Evolutionary conservation across 2,888 invertebrate species (phyloP), one percentile per base, ranked within the genome.

Genomic region (Macrosoma leucophasiata): DNA sequence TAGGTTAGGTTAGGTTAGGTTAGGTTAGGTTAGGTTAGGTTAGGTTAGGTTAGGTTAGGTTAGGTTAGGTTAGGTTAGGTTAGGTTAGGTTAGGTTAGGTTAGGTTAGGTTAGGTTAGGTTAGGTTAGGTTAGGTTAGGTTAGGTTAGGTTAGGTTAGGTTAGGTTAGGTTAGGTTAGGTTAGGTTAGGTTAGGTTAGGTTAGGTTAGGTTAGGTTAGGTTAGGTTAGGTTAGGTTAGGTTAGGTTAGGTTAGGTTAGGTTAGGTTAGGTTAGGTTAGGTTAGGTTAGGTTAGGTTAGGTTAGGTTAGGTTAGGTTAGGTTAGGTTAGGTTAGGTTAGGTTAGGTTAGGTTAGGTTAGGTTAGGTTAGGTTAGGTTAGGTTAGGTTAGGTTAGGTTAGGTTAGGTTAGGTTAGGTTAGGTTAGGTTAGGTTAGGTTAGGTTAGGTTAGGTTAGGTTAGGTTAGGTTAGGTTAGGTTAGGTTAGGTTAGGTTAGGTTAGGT

Each of bases 81-180:
- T 33, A 33, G 33, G 33, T 33, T 29, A 33, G 33, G 33, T 33
- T 29, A 33, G 33, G 33, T 33, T 33, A 33, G 33, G 33, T 33
- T 33, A 33, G 28, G 33, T 33, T 29, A 33, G 29, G 33, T 33
- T 33, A 33, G 33, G 33, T 33, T 33, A 33, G 29, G 33, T 33
- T 33, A 33, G 33, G 33, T 33, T 33, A 33, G 33, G 33, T 33
- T 33, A 33, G 33, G 33, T 33, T 33, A 32, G 32, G 32, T 32
- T 32, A 32, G 32, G 32, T 32, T 32, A 32, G 30, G 30, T 30
- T 30, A 30, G 30, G 30, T 30, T 30, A 30, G 30, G 30, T 30
- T 30, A 30, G 32, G 25, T 32, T 24, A 25, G 25, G 32, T 19
- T 19, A 32, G 25, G 19, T 32, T 25, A 25, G 25, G 32, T 32